Base-by-base conservation (phyloP, 2,113 vertebrate species). In the Coreoperca whiteheadi region DNA sequence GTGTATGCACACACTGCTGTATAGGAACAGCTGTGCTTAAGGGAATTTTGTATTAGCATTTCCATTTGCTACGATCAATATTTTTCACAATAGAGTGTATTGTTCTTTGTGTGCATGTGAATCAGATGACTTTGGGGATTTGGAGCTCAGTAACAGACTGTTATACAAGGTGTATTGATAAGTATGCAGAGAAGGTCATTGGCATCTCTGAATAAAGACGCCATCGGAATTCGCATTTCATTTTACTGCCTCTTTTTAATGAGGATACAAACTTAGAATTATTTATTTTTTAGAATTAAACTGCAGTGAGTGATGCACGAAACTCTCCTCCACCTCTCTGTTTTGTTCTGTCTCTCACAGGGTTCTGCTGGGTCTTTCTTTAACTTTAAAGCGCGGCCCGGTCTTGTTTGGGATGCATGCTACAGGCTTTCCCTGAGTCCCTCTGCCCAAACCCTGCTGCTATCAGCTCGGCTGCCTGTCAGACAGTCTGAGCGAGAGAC, bases 61-160 rank as follows among this genome's bases (percentile, higher is more conserved):
- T 91, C 86, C 81, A 90, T 93, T 94, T 89, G 84, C 86, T 69
- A 51, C 21, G 78, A 89, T 92, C 89, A 91, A 91, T 93, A 91
- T 90, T 89, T 75, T 51, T 57, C 76, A 85, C 75, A 83, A 68
- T 68, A 50, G 54, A 68, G 74, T 18, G 50, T 25, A 68, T 80
- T 87, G 86, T 90, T 88, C 86, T 67, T 73, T 78, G 78, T 88
- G 82, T 83, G 86, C 80, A 73, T 89, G 82, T 68, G 79, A 92
- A 88, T 83, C 72, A 25, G 72, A 76, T 67, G 83, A 80, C 89
- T 84, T 51, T 48, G 32, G 89, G 89, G 92, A 86, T 74, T 85
- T 73, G 46, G 14, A 64, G 80, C 60, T 57, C 56, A n/a, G 28
- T 79, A 64, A 46, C 63, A 71, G 39, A 43, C 43, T 59, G 73